These are phyloP conservation scores for Papilio demoleus DNA, from an alignment of 2,888 invertebrate species.

Conservation along the genomic window DNA sequence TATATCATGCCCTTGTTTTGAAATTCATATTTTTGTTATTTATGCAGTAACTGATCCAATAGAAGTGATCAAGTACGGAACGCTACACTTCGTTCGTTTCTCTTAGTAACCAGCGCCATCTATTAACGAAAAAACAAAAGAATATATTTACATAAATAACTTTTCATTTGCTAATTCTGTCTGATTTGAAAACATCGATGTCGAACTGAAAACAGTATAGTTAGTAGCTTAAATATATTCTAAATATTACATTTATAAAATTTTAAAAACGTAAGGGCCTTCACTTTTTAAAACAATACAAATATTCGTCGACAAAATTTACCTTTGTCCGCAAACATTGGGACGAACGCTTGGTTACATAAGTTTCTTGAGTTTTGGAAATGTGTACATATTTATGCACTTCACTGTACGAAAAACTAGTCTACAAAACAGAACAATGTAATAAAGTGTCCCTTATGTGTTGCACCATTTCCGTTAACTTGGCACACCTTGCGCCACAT, in stretches of 20 bases:
- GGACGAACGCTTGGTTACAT: too few species aligned
- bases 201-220: not conserved
- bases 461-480: slow-evolving; percentile 44
- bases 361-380: too few species aligned
- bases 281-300: too few species aligned
- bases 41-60: not conserved
- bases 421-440: slow-evolving; percentile 15
- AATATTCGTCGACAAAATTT: too few species aligned
- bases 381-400: too few species aligned
- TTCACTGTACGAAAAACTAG: not conserved
- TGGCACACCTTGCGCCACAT: slow-evolving; percentile 30
- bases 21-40: not conserved
- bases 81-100: not conserved
- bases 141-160: not conserved
- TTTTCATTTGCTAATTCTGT: not conserved
- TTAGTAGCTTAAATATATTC: too few species aligned
- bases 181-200: not conserved
- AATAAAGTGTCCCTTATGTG: slow-evolving; percentile 46
- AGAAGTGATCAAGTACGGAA: not conserved
- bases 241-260: too few species aligned
- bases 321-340: too few species aligned
- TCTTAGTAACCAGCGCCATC: not conserved
- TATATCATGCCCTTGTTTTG: not conserved
- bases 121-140: not conserved
- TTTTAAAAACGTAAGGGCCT: too few species aligned